Conservation (phyloP, 2,113 vertebrate genomes). For the Chaetura pelagica region DNA sequence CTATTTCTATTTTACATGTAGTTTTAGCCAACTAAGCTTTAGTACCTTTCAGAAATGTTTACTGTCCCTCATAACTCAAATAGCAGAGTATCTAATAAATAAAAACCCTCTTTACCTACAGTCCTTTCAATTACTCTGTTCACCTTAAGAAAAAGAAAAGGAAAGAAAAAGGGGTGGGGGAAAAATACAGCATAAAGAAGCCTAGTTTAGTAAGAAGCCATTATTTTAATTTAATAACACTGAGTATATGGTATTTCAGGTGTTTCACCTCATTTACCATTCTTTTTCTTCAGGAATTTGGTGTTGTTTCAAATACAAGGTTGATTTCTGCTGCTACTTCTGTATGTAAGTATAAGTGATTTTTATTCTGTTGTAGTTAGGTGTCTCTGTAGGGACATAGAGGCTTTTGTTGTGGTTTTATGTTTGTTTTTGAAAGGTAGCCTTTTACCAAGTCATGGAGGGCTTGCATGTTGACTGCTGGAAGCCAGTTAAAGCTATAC, state of each 20-base stretch:
- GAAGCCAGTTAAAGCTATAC: background rate
- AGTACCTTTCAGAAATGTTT: background rate
- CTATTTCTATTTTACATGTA: background rate
- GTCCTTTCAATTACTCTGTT: background rate
- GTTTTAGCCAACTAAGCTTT: background rate
- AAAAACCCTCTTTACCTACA: background rate
- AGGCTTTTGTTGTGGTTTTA: background rate
- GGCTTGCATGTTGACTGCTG: background rate
- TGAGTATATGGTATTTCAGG: background rate
- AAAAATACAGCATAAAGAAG: background rate
- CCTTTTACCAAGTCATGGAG: background rate
- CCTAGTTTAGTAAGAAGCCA: background rate
- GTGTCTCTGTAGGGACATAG: background rate
- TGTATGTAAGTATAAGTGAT: conserved; percentile 90
- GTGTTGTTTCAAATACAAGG: conserved; percentile 98
- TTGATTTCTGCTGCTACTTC: conserved; percentile 98
- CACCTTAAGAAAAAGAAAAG: background rate
- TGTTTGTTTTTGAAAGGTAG: background rate
- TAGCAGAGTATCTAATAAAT: background rate
- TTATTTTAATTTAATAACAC: background rate
- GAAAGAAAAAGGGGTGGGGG: background rate
- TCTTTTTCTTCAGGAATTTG: conserved; percentile 90
- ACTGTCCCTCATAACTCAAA: background rate
- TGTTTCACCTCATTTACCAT: conserved; percentile 20
- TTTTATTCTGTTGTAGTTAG: background rate